phyloP scores from a whole-genome alignment of 2,797 vertebrate genomes.

The Sebastolobus alascanus region DNA sequence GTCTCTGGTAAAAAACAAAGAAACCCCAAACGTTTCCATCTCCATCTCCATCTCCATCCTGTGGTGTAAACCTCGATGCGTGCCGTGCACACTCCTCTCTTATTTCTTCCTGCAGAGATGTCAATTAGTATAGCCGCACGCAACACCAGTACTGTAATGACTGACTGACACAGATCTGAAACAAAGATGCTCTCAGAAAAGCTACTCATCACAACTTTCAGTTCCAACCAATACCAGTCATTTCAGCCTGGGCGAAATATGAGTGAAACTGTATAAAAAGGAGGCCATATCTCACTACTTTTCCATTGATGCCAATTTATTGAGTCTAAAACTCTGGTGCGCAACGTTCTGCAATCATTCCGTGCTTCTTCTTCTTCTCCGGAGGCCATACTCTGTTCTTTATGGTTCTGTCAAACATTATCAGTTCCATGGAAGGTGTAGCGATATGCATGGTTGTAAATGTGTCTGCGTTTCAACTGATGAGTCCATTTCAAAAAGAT shows the following conservation, averaged over 20 bases:
- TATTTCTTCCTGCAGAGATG: conserved; percentile 35
- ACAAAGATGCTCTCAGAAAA: conserved; percentile 17
- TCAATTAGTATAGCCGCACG: conserved; percentile 49
- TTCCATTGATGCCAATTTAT: conserved; percentile 32
- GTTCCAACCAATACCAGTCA: conserved; percentile 11
- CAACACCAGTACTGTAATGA: conserved; percentile 52
- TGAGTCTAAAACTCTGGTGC: conserved; percentile 19
- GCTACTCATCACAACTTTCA: conserved; percentile 29
- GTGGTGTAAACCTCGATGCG: conserved; percentile 42
- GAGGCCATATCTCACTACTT: conserved; percentile 30
- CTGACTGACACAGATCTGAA: conserved; percentile 37
- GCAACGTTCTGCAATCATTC: conserved; percentile 43
- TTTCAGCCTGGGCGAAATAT: conserved; percentile 29
- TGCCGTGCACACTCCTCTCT: conserved; percentile 40
- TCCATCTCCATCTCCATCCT: conserved; percentile 31
- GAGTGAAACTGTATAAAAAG: conserved; percentile 39
- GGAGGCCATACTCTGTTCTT: conserved; percentile 25
- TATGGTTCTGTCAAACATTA: conserved; percentile 41
- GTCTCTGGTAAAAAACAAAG: conserved; percentile 3
- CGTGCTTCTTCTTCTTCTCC: conserved; percentile 21
- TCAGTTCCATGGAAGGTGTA: conserved; percentile 24
- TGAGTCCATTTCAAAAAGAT: conserved; percentile 12
- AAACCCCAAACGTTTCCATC: conserved; percentile 4
- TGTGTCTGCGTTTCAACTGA: background rate
- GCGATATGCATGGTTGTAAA: conserved; percentile 19